Evolutionary conservation across 2,888 invertebrate species (phyloP).

Genomic region (Caenorhabditis japonica): DNA sequence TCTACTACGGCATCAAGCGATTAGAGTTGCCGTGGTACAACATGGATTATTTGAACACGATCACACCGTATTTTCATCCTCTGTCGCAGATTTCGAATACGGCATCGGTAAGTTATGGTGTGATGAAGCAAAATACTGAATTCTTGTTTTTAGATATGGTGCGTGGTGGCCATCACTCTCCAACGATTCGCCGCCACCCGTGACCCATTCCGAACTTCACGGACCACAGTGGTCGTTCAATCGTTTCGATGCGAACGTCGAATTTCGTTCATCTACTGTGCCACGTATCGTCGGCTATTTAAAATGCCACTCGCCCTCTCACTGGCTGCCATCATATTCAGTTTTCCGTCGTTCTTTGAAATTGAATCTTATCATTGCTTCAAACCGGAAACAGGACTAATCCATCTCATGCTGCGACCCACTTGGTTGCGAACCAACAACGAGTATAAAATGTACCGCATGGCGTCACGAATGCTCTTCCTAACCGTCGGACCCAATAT

Average conservation of each 20-base stretch:
- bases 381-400: constrained; percentile 5
- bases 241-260: constrained; percentile 71
- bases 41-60: constrained; percentile 49
- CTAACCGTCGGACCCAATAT: constrained; percentile 72
- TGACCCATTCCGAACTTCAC: constrained; percentile 70
- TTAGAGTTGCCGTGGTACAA: constrained; percentile 7
- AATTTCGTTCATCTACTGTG: constrained; percentile 68
- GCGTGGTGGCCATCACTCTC: constrained; percentile 72
- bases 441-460: constrained; percentile 64
- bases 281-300: constrained; percentile 66
- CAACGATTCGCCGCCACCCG: constrained; percentile 74
- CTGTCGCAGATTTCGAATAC: constrained; percentile 73
- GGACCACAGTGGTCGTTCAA: constrained; percentile 60
- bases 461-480: constrained; percentile 70
- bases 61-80: constrained; percentile 70
- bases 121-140: neutral
- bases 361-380: constrained; percentile 53
- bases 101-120: constrained; percentile 67
- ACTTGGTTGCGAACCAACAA: constrained; percentile 61
- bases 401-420: constrained; percentile 54
- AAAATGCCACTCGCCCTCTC: constrained; percentile 67
- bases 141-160: constrained; percentile 70
- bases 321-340: constrained; percentile 63
- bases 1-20: constrained; percentile 71
- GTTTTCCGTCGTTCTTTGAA: constrained; percentile 73